These are phyloP conservation scores for Helarctos malayanus DNA, from an alignment of 2,797 vertebrate genomes.

Conservation along the genomic window DNA sequence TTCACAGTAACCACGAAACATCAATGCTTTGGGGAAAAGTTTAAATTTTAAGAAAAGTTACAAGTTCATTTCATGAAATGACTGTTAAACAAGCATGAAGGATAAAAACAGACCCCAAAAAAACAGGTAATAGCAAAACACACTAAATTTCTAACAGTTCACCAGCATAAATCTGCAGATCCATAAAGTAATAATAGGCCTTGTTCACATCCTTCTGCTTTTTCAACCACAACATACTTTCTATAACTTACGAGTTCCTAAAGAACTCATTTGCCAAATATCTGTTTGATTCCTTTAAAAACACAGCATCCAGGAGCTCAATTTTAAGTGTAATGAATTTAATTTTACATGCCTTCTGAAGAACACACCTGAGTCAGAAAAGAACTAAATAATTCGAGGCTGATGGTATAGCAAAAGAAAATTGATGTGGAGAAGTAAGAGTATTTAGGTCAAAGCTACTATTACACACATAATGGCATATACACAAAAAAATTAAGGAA, in stretches of 20 bases:
- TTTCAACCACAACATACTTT: constrained; percentile 16
- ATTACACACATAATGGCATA: constrained; percentile 38
- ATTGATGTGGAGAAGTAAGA: not conserved
- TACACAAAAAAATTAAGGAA: constrained; percentile 28
- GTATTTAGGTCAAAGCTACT: constrained; percentile 18
- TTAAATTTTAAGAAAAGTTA: constrained; percentile 46
- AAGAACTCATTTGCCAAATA: constrained; percentile 13
- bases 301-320: not conserved
- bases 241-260: not conserved
- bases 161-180: not conserved
- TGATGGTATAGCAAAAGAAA: constrained; percentile 22
- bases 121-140: not conserved
- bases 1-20: constrained; percentile 31
- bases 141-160: constrained; percentile 7
- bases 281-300: constrained; percentile 46
- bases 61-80: constrained; percentile 26
- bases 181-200: not conserved
- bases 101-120: not conserved
- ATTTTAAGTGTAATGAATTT: constrained; percentile 39
- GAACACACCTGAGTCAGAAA: constrained; percentile 61
- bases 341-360: constrained; percentile 46
- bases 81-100: not conserved
- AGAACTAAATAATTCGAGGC: constrained; percentile 57
- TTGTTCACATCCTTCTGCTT: not conserved
- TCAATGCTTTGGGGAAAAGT: not conserved